Evolutionary conservation across 2,888 invertebrate species (phyloP), one percentile per base, ranked within the genome.

Genomic region (Meloe dianella): DNA sequence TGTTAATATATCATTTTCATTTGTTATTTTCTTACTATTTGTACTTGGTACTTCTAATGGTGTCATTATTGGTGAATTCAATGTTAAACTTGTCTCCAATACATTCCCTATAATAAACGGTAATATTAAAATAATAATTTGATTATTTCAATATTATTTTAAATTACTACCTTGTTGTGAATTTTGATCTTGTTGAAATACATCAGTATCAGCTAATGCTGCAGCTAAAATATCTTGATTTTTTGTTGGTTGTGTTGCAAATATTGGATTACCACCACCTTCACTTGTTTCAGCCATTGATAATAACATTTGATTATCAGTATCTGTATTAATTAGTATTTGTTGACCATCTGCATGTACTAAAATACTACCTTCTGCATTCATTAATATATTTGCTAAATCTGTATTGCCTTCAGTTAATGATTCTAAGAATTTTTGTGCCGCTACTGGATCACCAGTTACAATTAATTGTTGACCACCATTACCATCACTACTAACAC

Each of bases 41-140:
- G 71, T 84, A 76, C 79, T 89, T 6, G 92, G 92, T 27, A 91
- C 87, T 81, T 93, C 93, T 29, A 91, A 83, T 0, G 93, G 91
- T 1, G 93, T 91, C 94, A 94, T 94, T 62, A 94, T 94, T 0
- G 94, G 90, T 2, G 89, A 92, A 81, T 91, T 92, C 78, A 92
- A 88, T 17, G 93, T 85, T 5, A 91, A 86, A 73, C 91, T 93
- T 0, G 93, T 93, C 81, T 93, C 93, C 4, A 90, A 88, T 0
- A 92, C 91, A 70, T 89, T 87, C 65, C 90, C 83, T 29, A 86
- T 85, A 64, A 85, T 85, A 75, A 86, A n/a, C n/a, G n/a, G n/a
- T n/a, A n/a, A n/a, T n/a, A n/a, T 84, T 68, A 89, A 85, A 20
- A 91, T 84, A 51, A 89, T 87, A 9, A 66, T 69, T 71, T 88